Evolutionary conservation across 2,888 invertebrate species (phyloP).

Genomic region (Apamea crenata): DNA sequence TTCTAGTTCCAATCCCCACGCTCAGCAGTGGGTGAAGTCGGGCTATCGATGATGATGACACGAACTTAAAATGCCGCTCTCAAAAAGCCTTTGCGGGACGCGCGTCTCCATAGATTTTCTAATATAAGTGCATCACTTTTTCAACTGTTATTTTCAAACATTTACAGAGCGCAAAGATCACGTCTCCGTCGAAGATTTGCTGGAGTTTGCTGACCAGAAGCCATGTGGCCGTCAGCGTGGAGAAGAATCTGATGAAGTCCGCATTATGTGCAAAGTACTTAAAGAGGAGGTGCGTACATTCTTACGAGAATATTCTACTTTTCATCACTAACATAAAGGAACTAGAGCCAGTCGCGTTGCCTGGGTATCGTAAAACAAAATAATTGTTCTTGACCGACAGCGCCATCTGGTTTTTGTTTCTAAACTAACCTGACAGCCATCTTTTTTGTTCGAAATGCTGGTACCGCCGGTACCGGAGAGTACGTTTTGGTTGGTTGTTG

Average conservation of each 20-base stretch:
- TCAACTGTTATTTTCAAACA: background rate
- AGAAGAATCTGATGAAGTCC: constrained; percentile 97
- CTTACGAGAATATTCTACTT: background rate
- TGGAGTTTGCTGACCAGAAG: constrained; percentile 96
- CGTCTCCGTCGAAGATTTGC: constrained; percentile 97
- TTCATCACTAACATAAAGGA: background rate
- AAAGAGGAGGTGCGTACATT: constrained; percentile 91
- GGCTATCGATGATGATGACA: background rate
- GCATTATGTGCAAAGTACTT: constrained; percentile 97
- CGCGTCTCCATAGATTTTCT: background rate
- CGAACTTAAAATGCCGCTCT: background rate
- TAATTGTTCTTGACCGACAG: background rate
- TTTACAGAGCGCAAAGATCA: constrained; percentile 91
- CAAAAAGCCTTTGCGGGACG: background rate
- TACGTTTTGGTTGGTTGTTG: background rate
- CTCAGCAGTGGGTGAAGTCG: background rate
- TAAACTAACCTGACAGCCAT: background rate
- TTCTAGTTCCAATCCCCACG: too few relatives aligned
- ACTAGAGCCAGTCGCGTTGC: background rate
- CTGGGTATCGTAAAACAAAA: background rate
- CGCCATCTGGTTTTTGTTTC: constrained; percentile 3
- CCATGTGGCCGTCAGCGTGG: constrained; percentile 95
- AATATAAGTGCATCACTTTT: background rate
- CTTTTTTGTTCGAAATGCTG: background rate
- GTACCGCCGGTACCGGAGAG: background rate